Conservation (phyloP, 2,113 vertebrate species). For the Pangasianodon hypophthalmus region DNA sequence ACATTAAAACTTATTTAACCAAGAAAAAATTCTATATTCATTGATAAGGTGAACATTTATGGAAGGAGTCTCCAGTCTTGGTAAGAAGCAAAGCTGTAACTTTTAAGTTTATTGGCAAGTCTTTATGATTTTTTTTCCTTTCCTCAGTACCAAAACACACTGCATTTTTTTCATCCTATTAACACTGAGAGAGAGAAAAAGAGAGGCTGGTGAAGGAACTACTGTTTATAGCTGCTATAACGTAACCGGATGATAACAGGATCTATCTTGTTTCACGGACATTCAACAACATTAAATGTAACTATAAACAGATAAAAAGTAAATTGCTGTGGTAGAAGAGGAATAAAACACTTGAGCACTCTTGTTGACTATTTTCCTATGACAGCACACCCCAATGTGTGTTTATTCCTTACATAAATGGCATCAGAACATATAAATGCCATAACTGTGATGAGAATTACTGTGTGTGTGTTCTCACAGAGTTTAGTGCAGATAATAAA, state of each 20-base stretch:
- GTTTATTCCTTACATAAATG: background rate
- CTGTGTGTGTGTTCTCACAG: background rate
- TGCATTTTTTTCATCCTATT: background rate
- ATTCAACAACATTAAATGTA: background rate
- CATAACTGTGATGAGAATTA: background rate
- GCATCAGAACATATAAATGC: background rate
- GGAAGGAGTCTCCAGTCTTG: no score
- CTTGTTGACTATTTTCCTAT: background rate
- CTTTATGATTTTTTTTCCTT: background rate
- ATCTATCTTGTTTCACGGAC: background rate
- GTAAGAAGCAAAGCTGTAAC: no score
- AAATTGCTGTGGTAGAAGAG: background rate
- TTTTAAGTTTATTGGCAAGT: no score
- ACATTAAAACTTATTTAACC: background rate
- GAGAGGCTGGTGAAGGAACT: background rate
- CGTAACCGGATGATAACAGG: background rate
- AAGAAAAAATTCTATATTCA: background rate
- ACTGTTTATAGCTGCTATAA: background rate
- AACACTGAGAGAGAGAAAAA: background rate
- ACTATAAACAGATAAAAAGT: background rate
- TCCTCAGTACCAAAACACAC: background rate
- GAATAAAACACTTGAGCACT: background rate
- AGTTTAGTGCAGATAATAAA: background rate
- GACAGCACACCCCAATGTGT: background rate
- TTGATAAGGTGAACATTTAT: no score